Evolutionary conservation across 2,888 invertebrate species (phyloP), one percentile per base, ranked within the genome.

Genomic region (Drosophila lacicola): DNA sequence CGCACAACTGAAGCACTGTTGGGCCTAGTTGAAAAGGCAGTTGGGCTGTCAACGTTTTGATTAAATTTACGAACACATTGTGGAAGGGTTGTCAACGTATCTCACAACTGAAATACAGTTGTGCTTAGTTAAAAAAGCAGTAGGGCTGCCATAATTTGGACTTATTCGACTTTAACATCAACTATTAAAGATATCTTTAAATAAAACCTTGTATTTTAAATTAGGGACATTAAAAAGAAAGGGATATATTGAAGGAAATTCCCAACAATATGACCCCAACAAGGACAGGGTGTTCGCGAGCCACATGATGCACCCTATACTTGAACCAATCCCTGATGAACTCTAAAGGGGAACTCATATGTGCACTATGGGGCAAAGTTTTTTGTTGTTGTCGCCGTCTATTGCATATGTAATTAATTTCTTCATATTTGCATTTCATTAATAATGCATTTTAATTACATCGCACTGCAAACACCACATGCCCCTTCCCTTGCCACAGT

Each of bases 391-490:
- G 36, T 21, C 14, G 42, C 34, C 21, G 45, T 57, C 70, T 70
- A 63, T 49, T 75, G 72, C 67, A 69, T 79, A 58, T 80, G 73
- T 82, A 68, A 76, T 82, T 66, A 73, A 76, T 66, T 85, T 79
- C 80, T 65, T 73, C 41, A 63, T 74, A 82, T 89, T 86, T 82
- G 76, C 89, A 89, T 89, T 74, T 76, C 88, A 89, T 89, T 85
- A 85, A 88, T 85, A 74, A 86, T 89, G 85, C 74, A 82, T 78
- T 86, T 86, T 82, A 89, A 87, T 86, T 84, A 84, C 83, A 58
- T 41, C 29, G 54, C 41, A 29, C 29, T 47, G 56, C 64, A 55
- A 17, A 17, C 17, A 37, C n/a, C 25, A 9, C 29, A n/a, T 19
- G 17, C 37, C 36, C 41, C 9, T 9, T 29, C n/a, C 17, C n/a